phyloP scores from a whole-genome alignment of 2,797 vertebrate genomes.

The Rhabdomys pumilio region DNA sequence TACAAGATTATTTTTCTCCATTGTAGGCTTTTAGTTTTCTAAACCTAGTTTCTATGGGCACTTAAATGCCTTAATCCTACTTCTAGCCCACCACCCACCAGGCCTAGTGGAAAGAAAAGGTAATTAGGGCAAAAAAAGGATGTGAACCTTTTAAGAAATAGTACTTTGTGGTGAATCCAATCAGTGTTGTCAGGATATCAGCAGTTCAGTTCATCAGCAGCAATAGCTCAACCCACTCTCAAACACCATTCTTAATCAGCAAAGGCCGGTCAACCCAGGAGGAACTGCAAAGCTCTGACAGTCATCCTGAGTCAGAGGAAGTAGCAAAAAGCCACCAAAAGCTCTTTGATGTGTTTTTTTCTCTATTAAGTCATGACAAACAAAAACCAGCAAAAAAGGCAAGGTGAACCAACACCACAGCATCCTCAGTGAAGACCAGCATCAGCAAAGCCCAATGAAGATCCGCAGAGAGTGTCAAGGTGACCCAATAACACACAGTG shows the following conservation, averaged over 20 bases:
- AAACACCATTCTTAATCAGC: not conserved
- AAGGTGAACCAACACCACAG: too few species aligned
- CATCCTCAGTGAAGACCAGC: too few species aligned
- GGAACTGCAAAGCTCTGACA: too few species aligned
- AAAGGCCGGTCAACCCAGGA: not conserved
- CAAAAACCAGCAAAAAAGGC: too few species aligned
- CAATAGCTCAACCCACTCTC: not conserved
- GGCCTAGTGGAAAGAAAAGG: not conserved
- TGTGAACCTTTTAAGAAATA: not conserved
- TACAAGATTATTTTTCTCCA: not conserved
- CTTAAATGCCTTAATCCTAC: not conserved
- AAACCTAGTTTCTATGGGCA: not conserved
- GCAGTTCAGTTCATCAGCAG: not conserved
- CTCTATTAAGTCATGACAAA: too few species aligned
- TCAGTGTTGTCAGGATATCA: not conserved
- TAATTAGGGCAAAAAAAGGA: not conserved
- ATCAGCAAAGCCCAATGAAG: too few species aligned
- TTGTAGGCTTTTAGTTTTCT: not conserved
- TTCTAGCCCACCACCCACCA: not conserved
- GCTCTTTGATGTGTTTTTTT: too few species aligned
- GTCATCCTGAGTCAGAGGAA: too few species aligned
- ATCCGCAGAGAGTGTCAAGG: too few species aligned
- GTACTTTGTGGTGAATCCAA: not conserved
- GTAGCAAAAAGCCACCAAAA: too few species aligned
- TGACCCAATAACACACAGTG: too few species aligned